These are phyloP conservation scores for Ferdinandea cuprea DNA, from an alignment of 2,888 invertebrate genomes.

Conservation along the genomic window DNA sequence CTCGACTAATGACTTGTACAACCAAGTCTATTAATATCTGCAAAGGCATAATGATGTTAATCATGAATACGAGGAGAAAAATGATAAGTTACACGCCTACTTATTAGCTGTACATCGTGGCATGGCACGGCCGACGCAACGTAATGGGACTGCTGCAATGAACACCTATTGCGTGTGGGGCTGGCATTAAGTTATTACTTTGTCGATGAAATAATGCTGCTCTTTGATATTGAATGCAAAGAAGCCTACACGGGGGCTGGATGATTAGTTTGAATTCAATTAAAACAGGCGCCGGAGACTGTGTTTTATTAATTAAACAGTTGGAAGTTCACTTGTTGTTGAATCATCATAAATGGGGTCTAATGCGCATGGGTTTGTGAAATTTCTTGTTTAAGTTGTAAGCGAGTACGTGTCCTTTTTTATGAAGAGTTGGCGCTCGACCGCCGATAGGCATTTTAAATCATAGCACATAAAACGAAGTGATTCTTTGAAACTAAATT, in stretches of 20 bases:
- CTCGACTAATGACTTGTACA: conserved; percentile 43
- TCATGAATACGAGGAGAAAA: conserved; percentile 31
- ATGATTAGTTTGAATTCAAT: conserved; percentile 49
- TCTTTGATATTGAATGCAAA: conserved; percentile 17
- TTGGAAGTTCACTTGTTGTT: conserved; percentile 7
- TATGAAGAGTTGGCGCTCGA: too few relatives aligned
- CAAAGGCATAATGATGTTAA: conserved; percentile 26
- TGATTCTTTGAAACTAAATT: too few relatives aligned
- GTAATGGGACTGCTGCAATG: conserved; percentile 39
- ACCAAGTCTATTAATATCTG: conserved; percentile 42
- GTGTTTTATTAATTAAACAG: conserved; percentile 36
- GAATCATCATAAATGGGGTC: neutral
- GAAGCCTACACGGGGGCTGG: conserved; percentile 19
- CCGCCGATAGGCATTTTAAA: too few relatives aligned
- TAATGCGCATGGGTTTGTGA: neutral
- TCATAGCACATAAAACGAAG: too few relatives aligned
- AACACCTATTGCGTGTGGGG: conserved; percentile 40
- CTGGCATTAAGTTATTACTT: conserved; percentile 40
- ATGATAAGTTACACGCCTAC: conserved; percentile 48
- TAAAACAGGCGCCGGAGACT: conserved; percentile 45
- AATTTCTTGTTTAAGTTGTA: too few relatives aligned
- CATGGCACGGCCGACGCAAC: neutral
- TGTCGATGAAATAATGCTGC: conserved; percentile 30
- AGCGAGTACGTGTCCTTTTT: too few relatives aligned
- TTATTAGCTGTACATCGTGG: conserved; percentile 36